A percentile compares a stretch with the other conserved stretches of the same genome.
Evolutionary conservation across 2,113 vertebrate species (phyloP).

Genomic region (Microtus richardsoni): DNA sequence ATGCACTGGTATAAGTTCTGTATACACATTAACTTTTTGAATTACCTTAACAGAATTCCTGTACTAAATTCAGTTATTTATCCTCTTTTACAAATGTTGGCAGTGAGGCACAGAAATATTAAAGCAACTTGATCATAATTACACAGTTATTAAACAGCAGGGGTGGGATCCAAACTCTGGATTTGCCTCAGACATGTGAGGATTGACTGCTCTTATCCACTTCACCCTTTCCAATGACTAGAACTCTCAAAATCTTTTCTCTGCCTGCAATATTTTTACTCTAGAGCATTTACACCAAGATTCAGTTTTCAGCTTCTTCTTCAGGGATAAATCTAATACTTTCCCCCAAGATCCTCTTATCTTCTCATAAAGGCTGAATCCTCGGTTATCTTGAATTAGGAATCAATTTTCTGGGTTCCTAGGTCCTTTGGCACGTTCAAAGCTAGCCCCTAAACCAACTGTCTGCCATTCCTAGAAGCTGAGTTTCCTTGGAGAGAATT

Average conservation of each 20-base stretch:
- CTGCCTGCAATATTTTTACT: neutral
- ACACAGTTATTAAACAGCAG: neutral
- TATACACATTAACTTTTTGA: slow-evolving; percentile 13
- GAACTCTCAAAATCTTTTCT: neutral
- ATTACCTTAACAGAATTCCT: slow-evolving; percentile 27
- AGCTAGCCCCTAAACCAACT: neutral
- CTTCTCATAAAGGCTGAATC: neutral
- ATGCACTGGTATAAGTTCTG: slow-evolving; percentile 14
- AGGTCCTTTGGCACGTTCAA: neutral
- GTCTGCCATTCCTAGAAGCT: neutral
- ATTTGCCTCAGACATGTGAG: neutral
- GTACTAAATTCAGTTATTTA: neutral
- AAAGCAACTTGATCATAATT: neutral
- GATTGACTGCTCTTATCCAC: neutral
- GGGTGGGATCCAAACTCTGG: neutral
- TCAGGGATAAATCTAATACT: slow-evolving; percentile 26
- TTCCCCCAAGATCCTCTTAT: neutral
- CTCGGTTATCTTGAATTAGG: neutral
- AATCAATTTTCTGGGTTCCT: slow-evolving; percentile 13
- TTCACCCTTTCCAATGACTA: neutral
- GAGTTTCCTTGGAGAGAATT: neutral
- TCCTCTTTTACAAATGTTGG: neutral
- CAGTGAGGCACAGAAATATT: neutral
- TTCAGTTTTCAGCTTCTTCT: neutral
- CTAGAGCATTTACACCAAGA: neutral